Evolutionary conservation across 2,888 invertebrate genomes (phyloP).

Genomic region (Seira musarum): DNA sequence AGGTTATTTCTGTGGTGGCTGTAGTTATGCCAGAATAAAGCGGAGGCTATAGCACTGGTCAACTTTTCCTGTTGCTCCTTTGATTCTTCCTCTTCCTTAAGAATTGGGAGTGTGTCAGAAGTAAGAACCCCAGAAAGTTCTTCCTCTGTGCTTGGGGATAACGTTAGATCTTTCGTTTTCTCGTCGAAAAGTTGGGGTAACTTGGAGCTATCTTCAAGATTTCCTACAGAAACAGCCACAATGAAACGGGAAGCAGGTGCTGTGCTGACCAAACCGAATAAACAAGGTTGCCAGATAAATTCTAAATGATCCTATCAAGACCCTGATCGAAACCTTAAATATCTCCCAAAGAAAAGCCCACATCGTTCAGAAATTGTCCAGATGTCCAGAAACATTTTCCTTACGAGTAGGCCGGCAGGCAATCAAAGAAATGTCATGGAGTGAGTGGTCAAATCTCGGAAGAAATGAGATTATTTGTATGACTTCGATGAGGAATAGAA

Average conservation of each 20-base stretch:
- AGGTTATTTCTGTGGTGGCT: constrained; percentile 8
- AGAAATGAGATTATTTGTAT: no score
- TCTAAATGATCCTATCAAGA: constrained; percentile 1
- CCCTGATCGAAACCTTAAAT: constrained; percentile 6
- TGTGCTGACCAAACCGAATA: not conserved
- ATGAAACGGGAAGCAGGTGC: not conserved
- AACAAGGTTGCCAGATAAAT: not conserved
- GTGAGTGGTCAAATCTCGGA: no score
- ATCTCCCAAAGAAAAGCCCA: not conserved
- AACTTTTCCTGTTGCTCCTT: constrained; percentile 21
- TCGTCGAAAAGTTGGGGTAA: not conserved
- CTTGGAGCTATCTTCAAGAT: constrained; percentile 19
- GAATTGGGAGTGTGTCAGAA: not conserved
- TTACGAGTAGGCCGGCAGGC: no score
- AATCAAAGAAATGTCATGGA: no score
- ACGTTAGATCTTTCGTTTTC: not conserved
- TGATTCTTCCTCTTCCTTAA: constrained; percentile 9
- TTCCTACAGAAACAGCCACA: constrained; percentile 20
- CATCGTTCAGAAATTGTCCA: not conserved
- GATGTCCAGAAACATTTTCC: not conserved
- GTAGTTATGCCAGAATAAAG: constrained; percentile 45
- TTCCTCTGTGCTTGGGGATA: not conserved
- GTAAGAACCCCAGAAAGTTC: not conserved
- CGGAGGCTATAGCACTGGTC: constrained; percentile 30
- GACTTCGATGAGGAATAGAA: no score